These are phyloP conservation scores for Ophiothrix spiculata DNA, from an alignment of 35 echinoderm and acorn worm species.

Conservation along the genomic window DNA sequence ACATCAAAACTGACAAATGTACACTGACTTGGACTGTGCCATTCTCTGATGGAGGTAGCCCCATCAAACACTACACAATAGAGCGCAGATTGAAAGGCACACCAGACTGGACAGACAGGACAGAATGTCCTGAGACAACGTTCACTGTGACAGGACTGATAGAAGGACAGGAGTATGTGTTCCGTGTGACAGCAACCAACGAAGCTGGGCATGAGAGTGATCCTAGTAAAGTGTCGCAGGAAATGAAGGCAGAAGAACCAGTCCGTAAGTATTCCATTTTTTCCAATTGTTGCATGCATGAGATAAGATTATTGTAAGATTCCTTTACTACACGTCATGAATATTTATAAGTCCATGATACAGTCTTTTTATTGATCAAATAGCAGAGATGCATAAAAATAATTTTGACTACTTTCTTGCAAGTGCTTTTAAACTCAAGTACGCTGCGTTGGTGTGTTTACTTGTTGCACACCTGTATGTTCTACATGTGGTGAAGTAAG, in stretches of 20 bases:
- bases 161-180: conserved; percentile 71
- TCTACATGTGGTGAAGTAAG: no score
- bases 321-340: no score
- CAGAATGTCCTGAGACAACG: conserved; percentile 48
- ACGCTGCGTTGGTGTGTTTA: no score
- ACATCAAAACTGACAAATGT: conserved; percentile 58
- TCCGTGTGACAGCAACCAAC: conserved; percentile 91
- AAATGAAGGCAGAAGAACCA: conserved; percentile 53
- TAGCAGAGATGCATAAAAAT: no score
- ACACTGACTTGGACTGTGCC: conserved; percentile 75
- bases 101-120: conserved; percentile 73
- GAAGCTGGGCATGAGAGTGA: conserved; percentile 88
- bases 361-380: no score
- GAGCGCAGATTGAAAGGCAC: conserved; percentile 68
- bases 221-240: conserved; percentile 82
- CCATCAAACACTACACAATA: conserved; percentile 74
- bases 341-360: no score
- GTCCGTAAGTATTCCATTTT: conserved; percentile 74
- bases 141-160: conserved; percentile 59
- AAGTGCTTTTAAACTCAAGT: no score
- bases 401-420: no score
- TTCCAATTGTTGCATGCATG: no score
- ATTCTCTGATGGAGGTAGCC: conserved; percentile 76
- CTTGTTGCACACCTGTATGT: no score
- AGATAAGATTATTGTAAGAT: no score